Evolutionary conservation across 2,113 vertebrate genomes (phyloP).

Genomic region (Alethe diademata): DNA sequence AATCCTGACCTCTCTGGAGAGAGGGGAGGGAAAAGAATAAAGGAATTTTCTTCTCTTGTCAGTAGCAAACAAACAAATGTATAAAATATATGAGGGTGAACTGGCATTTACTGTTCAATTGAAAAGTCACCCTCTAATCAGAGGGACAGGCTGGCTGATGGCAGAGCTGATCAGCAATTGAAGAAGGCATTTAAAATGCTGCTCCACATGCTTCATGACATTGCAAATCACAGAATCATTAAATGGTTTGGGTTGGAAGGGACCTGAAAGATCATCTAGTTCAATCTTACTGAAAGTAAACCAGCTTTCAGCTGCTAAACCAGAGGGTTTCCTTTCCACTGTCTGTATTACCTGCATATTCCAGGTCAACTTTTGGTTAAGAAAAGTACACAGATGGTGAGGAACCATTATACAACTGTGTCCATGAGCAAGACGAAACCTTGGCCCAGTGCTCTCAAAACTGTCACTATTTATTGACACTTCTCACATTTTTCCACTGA

Average conservation of each 20-base stretch:
- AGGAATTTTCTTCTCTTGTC: neutral
- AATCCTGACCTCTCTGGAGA: slow-evolving; percentile 25
- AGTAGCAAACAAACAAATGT: neutral
- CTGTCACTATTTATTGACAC: neutral
- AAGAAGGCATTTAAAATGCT: neutral
- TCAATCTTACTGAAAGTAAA: neutral
- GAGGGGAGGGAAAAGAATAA: neutral
- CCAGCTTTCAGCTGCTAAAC: neutral
- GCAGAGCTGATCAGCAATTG: neutral
- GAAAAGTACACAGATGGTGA: neutral
- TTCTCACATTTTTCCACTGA: neutral
- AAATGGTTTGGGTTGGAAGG: neutral
- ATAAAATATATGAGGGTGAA: neutral
- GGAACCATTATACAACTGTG: neutral
- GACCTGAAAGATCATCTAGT: neutral
- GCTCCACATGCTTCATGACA: neutral
- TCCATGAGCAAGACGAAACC: neutral
- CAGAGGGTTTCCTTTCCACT: neutral
- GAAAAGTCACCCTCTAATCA: neutral
- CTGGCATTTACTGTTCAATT: neutral
- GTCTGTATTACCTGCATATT: neutral
- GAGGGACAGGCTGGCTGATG: neutral
- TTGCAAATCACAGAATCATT: neutral
- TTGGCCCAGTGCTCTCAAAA: neutral
- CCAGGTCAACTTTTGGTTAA: neutral